Evolutionary conservation across 1,140 invertebrate genomes (phyloP).

Genomic region (Drosophila elegans): DNA sequence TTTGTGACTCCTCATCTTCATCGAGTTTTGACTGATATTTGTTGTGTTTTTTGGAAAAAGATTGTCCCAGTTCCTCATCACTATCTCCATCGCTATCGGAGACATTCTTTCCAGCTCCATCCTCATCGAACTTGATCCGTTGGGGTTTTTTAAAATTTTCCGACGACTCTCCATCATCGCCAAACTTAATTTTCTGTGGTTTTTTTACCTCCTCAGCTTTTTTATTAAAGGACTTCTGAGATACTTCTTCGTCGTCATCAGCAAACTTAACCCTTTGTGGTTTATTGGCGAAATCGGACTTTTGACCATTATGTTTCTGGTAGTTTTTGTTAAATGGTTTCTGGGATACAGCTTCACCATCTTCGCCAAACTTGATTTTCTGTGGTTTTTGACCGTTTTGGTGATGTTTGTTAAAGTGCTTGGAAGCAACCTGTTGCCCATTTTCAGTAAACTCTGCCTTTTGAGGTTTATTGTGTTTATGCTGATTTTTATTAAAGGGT

Average conservation of each 20-base stretch:
- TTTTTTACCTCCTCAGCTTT: conserved; percentile 29
- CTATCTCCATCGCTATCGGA: conserved; percentile 50
- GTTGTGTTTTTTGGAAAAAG: conserved; percentile 28
- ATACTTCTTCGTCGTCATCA: conserved; percentile 16
- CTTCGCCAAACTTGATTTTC: conserved; percentile 75
- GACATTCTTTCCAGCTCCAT: conserved; percentile 37
- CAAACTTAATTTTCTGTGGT: conserved; percentile 48
- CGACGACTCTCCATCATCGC: conserved; percentile 25
- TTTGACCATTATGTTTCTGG: conserved; percentile 19
- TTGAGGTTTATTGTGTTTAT: conserved; percentile 31
- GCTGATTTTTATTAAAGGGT: conserved; percentile 16
- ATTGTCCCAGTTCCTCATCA: conserved; percentile 30
- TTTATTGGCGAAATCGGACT: conserved; percentile 23
- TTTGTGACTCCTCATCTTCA: conserved; percentile 59
- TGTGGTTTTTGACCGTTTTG: conserved; percentile 29
- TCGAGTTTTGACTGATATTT: conserved; percentile 55
- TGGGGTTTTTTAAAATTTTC: conserved; percentile 55
- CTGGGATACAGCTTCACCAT: conserved; percentile 55
- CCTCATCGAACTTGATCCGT: conserved; percentile 70
- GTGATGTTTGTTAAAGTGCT: background rate
- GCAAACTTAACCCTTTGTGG: conserved; percentile 21
- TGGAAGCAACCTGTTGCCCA: conserved; percentile 8
- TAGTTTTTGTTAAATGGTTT: conserved; percentile 27
- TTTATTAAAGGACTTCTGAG: background rate
- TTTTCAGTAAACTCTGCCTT: conserved; percentile 41